Evolutionary conservation across 2,888 invertebrate species (phyloP).

Genomic region (Gnatocerus cornutus): DNA sequence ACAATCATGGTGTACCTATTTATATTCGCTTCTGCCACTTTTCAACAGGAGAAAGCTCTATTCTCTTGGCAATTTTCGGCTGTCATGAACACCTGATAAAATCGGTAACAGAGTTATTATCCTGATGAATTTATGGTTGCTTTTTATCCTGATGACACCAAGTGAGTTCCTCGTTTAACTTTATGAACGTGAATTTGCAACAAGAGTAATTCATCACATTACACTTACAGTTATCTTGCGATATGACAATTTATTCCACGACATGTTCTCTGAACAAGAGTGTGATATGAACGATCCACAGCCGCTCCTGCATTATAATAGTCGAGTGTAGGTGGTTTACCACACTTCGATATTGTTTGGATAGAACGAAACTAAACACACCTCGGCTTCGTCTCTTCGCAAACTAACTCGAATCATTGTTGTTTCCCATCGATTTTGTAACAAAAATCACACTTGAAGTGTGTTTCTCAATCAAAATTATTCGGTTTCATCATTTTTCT

Average conservation of each 20-base stretch:
- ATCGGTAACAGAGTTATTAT: constrained; percentile 23
- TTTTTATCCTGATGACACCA: constrained; percentile 18
- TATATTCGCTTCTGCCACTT: neutral
- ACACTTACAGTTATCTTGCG: constrained; percentile 34
- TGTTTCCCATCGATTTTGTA: constrained; percentile 2
- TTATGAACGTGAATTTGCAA: constrained; percentile 18
- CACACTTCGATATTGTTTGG: constrained; percentile 40
- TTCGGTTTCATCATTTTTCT: constrained; percentile 28
- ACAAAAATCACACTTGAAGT: constrained; percentile 22
- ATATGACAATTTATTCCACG: constrained; percentile 39
- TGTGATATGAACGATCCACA: constrained; percentile 35
- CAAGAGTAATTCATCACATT: constrained; percentile 32
- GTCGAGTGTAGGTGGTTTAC: constrained; percentile 40
- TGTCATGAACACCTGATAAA: constrained; percentile 24
- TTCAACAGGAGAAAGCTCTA: constrained; percentile 18
- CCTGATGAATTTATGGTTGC: constrained; percentile 12
- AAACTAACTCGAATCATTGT: constrained; percentile 19
- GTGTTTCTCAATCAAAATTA: constrained; percentile 26
- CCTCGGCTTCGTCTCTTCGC: constrained; percentile 23
- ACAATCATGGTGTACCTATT: neutral
- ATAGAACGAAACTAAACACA: constrained; percentile 32
- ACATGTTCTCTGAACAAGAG: constrained; percentile 21
- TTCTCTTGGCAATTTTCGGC: constrained; percentile 25
- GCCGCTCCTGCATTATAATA: constrained; percentile 43
- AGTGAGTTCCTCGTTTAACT: constrained; percentile 10